Conservation (phyloP, 2,113 vertebrate genomes). For the Saguinus midas region DNA sequence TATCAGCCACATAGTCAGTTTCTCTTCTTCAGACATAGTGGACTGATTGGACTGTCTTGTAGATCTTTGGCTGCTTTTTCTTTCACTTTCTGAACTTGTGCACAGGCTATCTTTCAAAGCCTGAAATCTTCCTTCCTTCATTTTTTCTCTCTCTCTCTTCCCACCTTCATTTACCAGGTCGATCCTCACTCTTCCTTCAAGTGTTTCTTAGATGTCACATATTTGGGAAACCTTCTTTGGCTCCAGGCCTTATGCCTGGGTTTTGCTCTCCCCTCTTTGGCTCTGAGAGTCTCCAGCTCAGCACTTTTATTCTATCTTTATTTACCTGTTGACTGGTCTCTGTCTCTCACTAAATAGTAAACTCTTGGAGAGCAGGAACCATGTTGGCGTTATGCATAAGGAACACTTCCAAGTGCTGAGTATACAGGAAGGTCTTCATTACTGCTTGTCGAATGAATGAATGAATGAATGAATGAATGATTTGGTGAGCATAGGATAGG, state of each 20-base stretch:
- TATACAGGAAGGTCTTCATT: not conserved
- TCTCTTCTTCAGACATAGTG: not conserved
- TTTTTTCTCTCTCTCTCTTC: not conserved
- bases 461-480: not conserved
- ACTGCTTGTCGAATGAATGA: not conserved
- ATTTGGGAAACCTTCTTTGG: not conserved
- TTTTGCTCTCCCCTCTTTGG: not conserved
- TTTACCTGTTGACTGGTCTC: not conserved
- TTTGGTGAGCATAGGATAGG: not conserved
- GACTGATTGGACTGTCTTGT: not conserved
- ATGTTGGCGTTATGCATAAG: rapidly evolving
- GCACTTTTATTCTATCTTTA: not conserved
- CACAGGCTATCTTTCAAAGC: not conserved
- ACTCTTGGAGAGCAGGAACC: not conserved
- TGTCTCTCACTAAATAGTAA: not conserved
- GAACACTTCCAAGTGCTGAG: not conserved
- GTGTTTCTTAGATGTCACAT: not conserved
- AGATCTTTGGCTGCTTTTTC: not conserved
- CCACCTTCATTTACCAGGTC: not conserved
- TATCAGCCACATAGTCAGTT: not conserved
- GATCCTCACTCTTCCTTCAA: not conserved
- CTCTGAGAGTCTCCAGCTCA: not conserved
- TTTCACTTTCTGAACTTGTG: not conserved
- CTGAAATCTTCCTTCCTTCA: not conserved
- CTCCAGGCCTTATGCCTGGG: rapidly evolving